phyloP scores from a whole-genome alignment of 2,888 invertebrate genomes.

The Nineta flava region DNA sequence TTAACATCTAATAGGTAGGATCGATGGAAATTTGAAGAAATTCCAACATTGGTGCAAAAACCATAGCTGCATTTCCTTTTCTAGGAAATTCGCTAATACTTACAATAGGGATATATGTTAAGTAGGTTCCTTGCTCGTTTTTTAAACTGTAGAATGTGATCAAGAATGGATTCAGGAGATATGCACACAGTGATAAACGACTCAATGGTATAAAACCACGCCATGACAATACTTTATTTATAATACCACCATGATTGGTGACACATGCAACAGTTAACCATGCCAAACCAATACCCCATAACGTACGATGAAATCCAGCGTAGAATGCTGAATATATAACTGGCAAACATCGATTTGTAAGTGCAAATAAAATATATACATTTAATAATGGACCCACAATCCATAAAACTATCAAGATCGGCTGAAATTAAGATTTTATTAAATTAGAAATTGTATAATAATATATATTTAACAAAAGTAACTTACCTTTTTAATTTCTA shows the following conservation, averaged over 20 bases:
- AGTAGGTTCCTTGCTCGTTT: too few relatives aligned
- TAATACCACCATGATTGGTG: constrained; percentile 33
- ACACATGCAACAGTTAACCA: constrained; percentile 40
- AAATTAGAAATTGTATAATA: constrained; percentile 33
- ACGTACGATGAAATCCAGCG: constrained; percentile 31
- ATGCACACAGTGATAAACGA: constrained; percentile 38
- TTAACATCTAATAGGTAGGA: too few relatives aligned
- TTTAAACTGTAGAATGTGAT: constrained; percentile 14
- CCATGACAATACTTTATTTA: constrained; percentile 26
- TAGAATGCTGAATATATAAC: constrained; percentile 30
- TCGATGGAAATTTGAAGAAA: too few relatives aligned
- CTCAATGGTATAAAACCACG: constrained; percentile 24
- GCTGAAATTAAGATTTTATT: constrained; percentile 18
- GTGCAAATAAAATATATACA: constrained; percentile 27
- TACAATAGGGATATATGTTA: too few relatives aligned
- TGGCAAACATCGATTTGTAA: constrained; percentile 28
- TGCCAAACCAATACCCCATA: constrained; percentile 35
- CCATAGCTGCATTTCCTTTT: too few relatives aligned
- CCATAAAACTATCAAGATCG: constrained; percentile 22
- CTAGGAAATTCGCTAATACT: too few relatives aligned
- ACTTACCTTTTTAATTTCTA: constrained; percentile 18
- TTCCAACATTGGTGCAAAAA: too few relatives aligned
- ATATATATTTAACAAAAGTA: too few relatives aligned
- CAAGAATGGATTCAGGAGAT: constrained; percentile 34
- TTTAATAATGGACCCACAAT: constrained; percentile 25